Evolutionary conservation across 2,797 vertebrate genomes (phyloP).

Genomic region (Eptatretus atami): DNA sequence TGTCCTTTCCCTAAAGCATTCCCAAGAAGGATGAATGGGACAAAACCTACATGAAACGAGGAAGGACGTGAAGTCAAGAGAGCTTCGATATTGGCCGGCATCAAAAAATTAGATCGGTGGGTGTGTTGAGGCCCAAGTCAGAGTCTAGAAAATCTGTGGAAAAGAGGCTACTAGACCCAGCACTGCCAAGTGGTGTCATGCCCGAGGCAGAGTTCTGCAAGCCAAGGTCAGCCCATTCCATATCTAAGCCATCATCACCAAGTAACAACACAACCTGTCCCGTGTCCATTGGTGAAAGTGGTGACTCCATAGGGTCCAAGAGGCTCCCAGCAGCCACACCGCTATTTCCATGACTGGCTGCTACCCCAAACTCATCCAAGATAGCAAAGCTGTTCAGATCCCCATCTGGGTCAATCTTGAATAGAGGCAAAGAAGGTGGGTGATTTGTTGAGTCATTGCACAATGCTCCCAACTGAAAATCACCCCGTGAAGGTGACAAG

Average conservation of each 20-base stretch:
- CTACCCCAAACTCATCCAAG: neutral
- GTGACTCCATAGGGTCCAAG: constrained; percentile 37
- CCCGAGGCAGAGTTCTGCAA: constrained; percentile 40
- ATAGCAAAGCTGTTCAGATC: constrained; percentile 1
- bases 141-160: constrained; percentile 81
- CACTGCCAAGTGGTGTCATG: constrained; percentile 25
- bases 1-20: too few relatives aligned
- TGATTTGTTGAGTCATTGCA: too few relatives aligned
- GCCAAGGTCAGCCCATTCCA: constrained; percentile 92
- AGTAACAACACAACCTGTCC: neutral
- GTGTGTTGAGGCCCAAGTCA: constrained; percentile 65
- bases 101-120: constrained; percentile 37
- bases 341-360: neutral
- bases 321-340: neutral
- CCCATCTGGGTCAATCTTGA: constrained; percentile 4
- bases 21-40: too few relatives aligned
- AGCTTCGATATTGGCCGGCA: neutral
- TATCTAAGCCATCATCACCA: constrained; percentile 10
- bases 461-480: neutral
- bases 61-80: too few relatives aligned
- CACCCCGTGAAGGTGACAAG: neutral
- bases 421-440: neutral
- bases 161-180: constrained; percentile 51
- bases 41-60: too few relatives aligned
- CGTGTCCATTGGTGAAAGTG: constrained; percentile 35